Conservation (phyloP, 1,140 invertebrate species). For the Eubasilissa regina region DNA sequence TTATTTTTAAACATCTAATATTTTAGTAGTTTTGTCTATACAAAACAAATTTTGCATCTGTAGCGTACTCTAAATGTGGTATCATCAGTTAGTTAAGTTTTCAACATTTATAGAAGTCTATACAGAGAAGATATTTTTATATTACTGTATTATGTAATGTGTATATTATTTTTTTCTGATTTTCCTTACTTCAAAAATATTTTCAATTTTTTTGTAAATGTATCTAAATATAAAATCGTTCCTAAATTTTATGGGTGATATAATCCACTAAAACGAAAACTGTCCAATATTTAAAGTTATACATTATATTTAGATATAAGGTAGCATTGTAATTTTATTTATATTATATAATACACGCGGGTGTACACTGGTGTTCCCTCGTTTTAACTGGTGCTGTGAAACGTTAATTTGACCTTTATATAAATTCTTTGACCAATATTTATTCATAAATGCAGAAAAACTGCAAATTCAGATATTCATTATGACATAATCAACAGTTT, state of each 20-base stretch:
- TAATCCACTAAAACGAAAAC: not conserved
- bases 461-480: too few relatives aligned
- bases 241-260: conserved; percentile 4
- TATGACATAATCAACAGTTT: too few relatives aligned
- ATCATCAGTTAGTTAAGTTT: conserved; percentile 1
- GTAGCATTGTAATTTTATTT: too few relatives aligned
- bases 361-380: too few relatives aligned
- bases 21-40: not conserved
- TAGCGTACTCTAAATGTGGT: not conserved
- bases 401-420: too few relatives aligned
- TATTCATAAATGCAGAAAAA: too few relatives aligned
- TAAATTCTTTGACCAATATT: too few relatives aligned
- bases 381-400: too few relatives aligned
- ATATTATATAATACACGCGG: too few relatives aligned
- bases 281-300: too few relatives aligned
- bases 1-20: conserved; percentile 2
- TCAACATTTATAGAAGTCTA: not conserved
- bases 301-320: too few relatives aligned
- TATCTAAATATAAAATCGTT: not conserved
- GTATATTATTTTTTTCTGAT: conserved; percentile 6
- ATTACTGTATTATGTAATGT: not conserved
- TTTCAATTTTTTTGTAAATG: too few relatives aligned
- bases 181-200: not conserved
- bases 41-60: not conserved
- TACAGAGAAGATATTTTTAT: not conserved